Percentiles rank a stretch among this genome's conserved stretches.
Evolutionary conservation across 2,113 vertebrate genomes (phyloP).

Genomic region (Brachionichthys hirsutus): DNA sequence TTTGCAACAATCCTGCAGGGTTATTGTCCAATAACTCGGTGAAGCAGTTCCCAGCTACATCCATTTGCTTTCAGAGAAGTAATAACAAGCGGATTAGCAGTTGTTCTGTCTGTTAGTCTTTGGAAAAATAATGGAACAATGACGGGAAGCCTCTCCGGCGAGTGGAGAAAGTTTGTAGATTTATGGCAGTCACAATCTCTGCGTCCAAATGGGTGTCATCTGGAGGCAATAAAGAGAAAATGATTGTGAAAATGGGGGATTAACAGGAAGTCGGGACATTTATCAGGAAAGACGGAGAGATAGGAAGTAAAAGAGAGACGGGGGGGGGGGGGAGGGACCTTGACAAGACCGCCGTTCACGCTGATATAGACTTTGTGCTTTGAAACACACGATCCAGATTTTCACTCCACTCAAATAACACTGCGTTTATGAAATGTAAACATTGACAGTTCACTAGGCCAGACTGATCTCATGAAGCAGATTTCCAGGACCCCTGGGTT

Average conservation of each 20-base stretch:
- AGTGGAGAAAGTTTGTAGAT: conserved; percentile 57
- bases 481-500: no score
- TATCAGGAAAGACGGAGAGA: conserved; percentile 43
- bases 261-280: conserved; percentile 52
- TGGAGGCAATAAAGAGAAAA: conserved; percentile 72
- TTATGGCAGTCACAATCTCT: conserved; percentile 63
- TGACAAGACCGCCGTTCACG: conserved; percentile 26
- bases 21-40: conserved; percentile 46
- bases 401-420: conserved; percentile 70
- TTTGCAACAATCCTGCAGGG: conserved; percentile 30
- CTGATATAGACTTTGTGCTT: conserved; percentile 34
- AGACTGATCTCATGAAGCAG: conserved; percentile 66
- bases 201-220: conserved; percentile 62
- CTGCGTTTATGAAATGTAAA: conserved; percentile 77
- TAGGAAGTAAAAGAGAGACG: conserved; percentile 15
- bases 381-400: conserved; percentile 65
- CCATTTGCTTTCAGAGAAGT: conserved; percentile 50
- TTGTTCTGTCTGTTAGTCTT: conserved; percentile 55
- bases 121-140: conserved; percentile 59
- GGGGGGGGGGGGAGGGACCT: neutral
- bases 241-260: conserved; percentile 67
- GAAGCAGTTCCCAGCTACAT: conserved; percentile 47
- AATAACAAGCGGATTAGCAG: conserved; percentile 66
- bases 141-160: conserved; percentile 45
- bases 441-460: conserved; percentile 72